A percentile compares a stretch with the other conserved stretches of the same genome.
phyloP scores from a whole-genome alignment of 1,140 invertebrate genomes.

The Penaeus japonicus region DNA sequence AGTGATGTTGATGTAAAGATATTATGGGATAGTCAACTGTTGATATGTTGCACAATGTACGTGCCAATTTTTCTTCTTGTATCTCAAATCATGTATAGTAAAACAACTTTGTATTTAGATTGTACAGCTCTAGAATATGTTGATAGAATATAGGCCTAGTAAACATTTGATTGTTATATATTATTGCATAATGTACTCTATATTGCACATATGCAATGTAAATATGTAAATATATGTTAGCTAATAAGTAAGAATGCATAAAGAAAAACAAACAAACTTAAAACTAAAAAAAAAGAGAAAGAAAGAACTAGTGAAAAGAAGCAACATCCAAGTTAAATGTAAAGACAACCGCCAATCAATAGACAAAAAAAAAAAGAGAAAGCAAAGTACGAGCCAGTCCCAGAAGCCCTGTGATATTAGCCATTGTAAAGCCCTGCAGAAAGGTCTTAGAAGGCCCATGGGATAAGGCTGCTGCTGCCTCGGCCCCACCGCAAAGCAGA shows the following conservation, averaged over 20 bases:
- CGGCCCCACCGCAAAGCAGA: slow-evolving; percentile 20
- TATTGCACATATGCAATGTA: slow-evolving; percentile 16
- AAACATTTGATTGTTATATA: not conserved
- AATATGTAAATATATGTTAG: not conserved
- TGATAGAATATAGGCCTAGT: not conserved
- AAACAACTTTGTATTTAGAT: not conserved
- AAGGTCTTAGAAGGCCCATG: slow-evolving; percentile 19
- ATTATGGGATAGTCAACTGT: no score
- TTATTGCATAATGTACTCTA: not conserved
- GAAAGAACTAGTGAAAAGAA: not conserved
- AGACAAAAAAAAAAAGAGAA: not conserved
- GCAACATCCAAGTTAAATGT: not conserved
- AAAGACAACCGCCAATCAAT: not conserved
- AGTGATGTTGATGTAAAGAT: no score
- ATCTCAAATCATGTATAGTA: not conserved
- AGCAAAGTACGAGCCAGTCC: slow-evolving; percentile 25
- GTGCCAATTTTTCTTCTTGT: not conserved
- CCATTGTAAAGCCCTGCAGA: slow-evolving; percentile 30
- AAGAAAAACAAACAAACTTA: no score
- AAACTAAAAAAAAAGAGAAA: not conserved
- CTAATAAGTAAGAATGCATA: no score
- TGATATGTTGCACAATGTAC: not conserved
- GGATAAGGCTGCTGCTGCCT: slow-evolving; percentile 36
- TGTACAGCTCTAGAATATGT: slow-evolving; percentile 4
- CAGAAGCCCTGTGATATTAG: slow-evolving; percentile 49